phyloP scores from a whole-genome alignment of 2,797 vertebrate genomes.

The Triplophysa yarkandensis region DNA sequence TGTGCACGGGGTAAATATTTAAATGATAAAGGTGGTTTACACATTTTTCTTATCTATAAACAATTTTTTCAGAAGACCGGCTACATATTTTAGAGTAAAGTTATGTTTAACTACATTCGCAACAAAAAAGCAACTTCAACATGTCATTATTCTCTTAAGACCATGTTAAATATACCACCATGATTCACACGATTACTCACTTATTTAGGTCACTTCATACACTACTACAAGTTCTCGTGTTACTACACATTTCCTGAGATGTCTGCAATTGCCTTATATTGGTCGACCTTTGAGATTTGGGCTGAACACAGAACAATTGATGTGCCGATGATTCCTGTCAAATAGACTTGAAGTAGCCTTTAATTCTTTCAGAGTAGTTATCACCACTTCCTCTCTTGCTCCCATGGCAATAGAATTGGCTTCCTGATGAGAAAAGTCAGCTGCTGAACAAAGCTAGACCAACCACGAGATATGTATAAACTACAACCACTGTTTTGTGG shows the following conservation, averaged over 20 bases:
- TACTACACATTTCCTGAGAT: slow-evolving; percentile 70
- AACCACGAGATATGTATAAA: background rate
- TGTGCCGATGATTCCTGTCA: slow-evolving; percentile 73
- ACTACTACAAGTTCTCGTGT: slow-evolving; percentile 33
- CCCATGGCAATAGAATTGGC: slow-evolving; percentile 40
- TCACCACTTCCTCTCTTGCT: slow-evolving; percentile 64
- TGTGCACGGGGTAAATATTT: slow-evolving; percentile 65
- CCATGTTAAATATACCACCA: background rate
- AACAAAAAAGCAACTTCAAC: background rate
- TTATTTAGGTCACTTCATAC: slow-evolving; percentile 62
- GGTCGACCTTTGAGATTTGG: slow-evolving; percentile 68
- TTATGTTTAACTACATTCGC: background rate
- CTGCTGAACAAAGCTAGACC: slow-evolving; percentile 10
- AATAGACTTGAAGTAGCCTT: slow-evolving; percentile 67
- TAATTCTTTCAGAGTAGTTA: slow-evolving; percentile 67
- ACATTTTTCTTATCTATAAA: background rate
- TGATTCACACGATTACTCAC: slow-evolving; percentile 45
- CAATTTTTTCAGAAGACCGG: slow-evolving; percentile 3
- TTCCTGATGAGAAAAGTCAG: slow-evolving; percentile 45
- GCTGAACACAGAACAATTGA: slow-evolving; percentile 69
- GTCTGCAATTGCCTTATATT: slow-evolving; percentile 67
- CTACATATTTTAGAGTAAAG: slow-evolving; percentile 5
- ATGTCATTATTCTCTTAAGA: background rate
- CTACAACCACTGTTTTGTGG: background rate
- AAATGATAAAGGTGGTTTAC: slow-evolving; percentile 49